These are phyloP conservation scores for Lasioglossum leucozonium DNA, from an alignment of 2,888 invertebrate species.

Conservation along the genomic window DNA sequence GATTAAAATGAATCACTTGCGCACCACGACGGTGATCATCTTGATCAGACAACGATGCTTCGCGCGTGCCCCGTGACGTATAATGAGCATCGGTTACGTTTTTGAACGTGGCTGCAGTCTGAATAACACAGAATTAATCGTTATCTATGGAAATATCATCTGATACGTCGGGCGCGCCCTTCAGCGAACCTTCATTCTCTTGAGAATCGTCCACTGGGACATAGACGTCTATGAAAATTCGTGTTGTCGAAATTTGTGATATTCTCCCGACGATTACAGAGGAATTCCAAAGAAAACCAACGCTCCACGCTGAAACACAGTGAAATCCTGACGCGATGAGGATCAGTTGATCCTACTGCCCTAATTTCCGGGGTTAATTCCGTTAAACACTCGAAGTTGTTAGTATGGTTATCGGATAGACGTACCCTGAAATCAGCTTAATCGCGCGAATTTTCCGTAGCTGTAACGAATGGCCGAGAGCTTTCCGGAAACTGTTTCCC, in stretches of 20 bases:
- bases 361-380: slow-evolving; percentile 1
- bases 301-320: background rate
- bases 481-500: background rate
- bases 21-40: background rate
- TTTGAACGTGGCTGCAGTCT: background rate
- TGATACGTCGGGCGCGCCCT: background rate
- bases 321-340: background rate
- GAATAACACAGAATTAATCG: background rate
- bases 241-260: background rate
- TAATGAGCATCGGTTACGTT: background rate
- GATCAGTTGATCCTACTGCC: background rate
- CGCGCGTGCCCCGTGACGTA: background rate
- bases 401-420: background rate
- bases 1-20: background rate
- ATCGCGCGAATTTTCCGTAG: background rate
- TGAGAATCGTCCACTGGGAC: background rate
- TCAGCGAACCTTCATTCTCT: background rate
- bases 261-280: too few relatives aligned
- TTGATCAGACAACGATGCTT: background rate
- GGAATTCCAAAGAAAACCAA: background rate
- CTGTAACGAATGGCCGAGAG: background rate
- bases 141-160: background rate
- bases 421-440: background rate
- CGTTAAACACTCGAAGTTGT: background rate
- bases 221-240: background rate